These are phyloP conservation scores for Halocaridina rubra DNA, from an alignment of 2,888 invertebrate species.

Conservation along the genomic window DNA sequence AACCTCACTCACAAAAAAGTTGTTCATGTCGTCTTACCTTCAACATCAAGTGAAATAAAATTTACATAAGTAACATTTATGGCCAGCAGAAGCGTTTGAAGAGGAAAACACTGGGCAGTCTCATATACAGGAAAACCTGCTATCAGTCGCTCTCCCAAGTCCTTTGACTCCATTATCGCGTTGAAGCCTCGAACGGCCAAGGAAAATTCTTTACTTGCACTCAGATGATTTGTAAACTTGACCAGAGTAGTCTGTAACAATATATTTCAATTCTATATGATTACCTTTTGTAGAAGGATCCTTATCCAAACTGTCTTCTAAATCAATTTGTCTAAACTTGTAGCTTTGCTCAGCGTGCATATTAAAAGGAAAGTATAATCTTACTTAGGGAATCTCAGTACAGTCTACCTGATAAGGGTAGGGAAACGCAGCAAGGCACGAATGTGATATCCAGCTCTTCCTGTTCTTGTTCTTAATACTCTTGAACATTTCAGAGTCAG, in stretches of 20 bases:
- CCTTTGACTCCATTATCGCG: background rate
- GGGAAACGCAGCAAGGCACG: background rate
- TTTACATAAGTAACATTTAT: background rate
- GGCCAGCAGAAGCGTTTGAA: background rate
- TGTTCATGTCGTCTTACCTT: too few species aligned
- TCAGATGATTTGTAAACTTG: background rate
- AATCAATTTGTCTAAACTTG: background rate
- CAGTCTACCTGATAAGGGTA: background rate
- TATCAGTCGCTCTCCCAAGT: background rate
- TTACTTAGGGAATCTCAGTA: too few species aligned
- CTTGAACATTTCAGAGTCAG: background rate
- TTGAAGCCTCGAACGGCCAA: background rate
- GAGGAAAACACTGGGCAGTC: background rate
- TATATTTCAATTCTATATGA: too few species aligned
- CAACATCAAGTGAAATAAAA: background rate
- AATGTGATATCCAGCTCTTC: background rate
- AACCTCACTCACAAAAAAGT: too few species aligned
- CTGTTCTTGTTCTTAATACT: background rate
- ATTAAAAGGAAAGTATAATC: too few species aligned
- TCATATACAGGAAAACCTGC: background rate
- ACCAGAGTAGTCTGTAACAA: background rate
- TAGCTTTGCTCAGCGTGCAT: too few species aligned
- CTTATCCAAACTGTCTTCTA: too few species aligned
- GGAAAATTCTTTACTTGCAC: background rate
- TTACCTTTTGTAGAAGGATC: too few species aligned